Evolutionary conservation across 2,113 vertebrate species (phyloP).

Genomic region (Pterophyllum scalare): DNA sequence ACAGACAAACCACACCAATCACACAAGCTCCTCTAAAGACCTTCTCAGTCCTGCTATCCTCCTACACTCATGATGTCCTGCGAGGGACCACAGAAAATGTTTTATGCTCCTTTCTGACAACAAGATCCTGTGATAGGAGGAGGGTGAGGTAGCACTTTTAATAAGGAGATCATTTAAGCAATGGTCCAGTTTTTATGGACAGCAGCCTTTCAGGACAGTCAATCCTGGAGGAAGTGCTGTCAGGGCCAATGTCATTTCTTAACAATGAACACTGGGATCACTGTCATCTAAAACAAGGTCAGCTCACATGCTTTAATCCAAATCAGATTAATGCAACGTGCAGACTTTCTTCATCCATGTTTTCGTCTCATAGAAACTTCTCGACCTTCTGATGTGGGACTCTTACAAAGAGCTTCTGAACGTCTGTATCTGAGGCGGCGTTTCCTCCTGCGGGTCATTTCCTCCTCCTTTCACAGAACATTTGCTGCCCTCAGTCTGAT

Average conservation of each 20-base stretch:
- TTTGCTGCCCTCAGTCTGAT: neutral
- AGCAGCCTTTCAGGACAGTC: neutral
- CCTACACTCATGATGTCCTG: too few species aligned
- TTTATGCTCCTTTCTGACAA: neutral
- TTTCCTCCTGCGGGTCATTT: neutral
- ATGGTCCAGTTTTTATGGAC: fast-evolving
- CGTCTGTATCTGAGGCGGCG: neutral
- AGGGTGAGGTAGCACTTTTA: neutral
- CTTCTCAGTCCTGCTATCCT: too few species aligned
- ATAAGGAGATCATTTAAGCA: neutral
- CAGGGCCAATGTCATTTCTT: fast-evolving
- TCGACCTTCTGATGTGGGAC: neutral
- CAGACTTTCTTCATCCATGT: neutral
- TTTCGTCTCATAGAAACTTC: neutral
- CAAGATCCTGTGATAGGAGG: neutral
- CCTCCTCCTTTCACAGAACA: neutral
- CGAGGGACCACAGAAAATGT: neutral
- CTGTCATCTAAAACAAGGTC: fast-evolving
- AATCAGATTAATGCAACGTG: neutral
- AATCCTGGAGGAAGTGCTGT: too few species aligned
- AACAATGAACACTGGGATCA: neutral
- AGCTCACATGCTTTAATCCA: neutral
- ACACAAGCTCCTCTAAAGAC: too few species aligned
- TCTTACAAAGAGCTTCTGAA: neutral
- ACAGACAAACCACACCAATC: too few species aligned